Evolutionary conservation across 2,797 vertebrate genomes (phyloP), one percentile per base, ranked within the genome.

Genomic region (Notamacropus eugenii): DNA sequence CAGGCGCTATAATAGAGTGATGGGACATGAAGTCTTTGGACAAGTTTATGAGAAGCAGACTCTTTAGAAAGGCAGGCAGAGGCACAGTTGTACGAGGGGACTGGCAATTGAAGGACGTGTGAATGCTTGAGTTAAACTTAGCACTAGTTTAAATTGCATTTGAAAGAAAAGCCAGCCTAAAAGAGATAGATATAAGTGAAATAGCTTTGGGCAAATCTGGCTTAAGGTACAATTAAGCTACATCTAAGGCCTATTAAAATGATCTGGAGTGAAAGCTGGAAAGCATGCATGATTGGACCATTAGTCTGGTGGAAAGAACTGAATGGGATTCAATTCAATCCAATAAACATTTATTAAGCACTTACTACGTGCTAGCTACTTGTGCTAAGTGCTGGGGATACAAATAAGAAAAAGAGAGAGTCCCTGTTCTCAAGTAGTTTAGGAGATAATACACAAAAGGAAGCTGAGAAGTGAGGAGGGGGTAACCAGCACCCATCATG

Each of bases 141-240:
- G 22, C 12, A n/a, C 52, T 94, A 50, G n/a, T 92, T 90, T 14
- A 82, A 92, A 90, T 58, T 58, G 22, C 14, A 92, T 90, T 93
- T 82, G 54, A 40, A 90, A 93, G 95, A 93, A 56, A 96, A 74
- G 28, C 16, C 40, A 74, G 19, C 14, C 3, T 87, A 55, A 91
- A 27, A 52, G 40, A 54, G 92, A 92, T 67, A 92, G 56, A 22
- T 59, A 55, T 10, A 52, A 62, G 59, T 46, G 67, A 94, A 92
- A 93, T 90, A 58, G 40, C 4, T 58, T 54, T 46, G 91, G 54
- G 67, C 46, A 94, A 92, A 24, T 90, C 62, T 62, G 40, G 90
- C 57, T 34, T 16, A 92, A 67, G 91, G 91, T 90, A 59, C n/a
- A 10, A 55, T 74, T 29, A 92, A 90, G 52, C 58, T 59, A 31